phyloP scores from a whole-genome alignment of 2,797 vertebrate species.

The Nannoperca obscura region DNA sequence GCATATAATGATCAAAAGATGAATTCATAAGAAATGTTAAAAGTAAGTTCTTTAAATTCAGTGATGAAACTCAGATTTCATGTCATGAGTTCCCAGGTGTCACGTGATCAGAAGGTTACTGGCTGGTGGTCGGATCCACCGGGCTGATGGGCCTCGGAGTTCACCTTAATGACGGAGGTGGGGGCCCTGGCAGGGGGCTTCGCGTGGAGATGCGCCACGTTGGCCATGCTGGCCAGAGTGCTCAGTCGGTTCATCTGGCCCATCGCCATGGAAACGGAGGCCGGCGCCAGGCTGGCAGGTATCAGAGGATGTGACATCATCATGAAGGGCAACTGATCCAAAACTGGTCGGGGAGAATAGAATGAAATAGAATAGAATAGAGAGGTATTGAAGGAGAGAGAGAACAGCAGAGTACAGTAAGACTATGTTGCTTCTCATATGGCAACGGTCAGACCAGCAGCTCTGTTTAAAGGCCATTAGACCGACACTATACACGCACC shows the following conservation, averaged over 20 bases:
- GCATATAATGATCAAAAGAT: neutral
- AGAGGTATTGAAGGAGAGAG: neutral
- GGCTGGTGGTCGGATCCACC: conserved; percentile 43
- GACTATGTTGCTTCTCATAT: conserved; percentile 6
- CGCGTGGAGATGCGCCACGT: conserved; percentile 93
- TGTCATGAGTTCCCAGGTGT: neutral
- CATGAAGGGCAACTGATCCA: conserved; percentile 98
- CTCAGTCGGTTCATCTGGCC: conserved; percentile 99
- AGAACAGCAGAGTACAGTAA: conserved; percentile 16
- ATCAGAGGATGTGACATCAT: conserved; percentile 99
- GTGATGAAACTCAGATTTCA: conserved; percentile 9
- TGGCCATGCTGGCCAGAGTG: conserved; percentile 96
- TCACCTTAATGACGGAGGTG: conserved; percentile 99
- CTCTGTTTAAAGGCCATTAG: conserved; percentile 7
- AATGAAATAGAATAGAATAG: conserved; percentile 27
- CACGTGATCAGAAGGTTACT: neutral
- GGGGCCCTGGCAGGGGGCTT: conserved; percentile 75
- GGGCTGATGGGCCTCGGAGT: conserved; percentile 41
- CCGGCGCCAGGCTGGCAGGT: conserved; percentile 97
- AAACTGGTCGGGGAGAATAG: conserved; percentile 79
- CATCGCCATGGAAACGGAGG: conserved; percentile 99
- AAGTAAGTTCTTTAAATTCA: neutral
- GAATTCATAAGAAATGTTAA: neutral
- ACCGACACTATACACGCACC: neutral
- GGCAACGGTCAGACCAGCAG: conserved; percentile 35